Evolutionary conservation across 2,888 invertebrate genomes (phyloP).

Genomic region (Litoditis marina): DNA sequence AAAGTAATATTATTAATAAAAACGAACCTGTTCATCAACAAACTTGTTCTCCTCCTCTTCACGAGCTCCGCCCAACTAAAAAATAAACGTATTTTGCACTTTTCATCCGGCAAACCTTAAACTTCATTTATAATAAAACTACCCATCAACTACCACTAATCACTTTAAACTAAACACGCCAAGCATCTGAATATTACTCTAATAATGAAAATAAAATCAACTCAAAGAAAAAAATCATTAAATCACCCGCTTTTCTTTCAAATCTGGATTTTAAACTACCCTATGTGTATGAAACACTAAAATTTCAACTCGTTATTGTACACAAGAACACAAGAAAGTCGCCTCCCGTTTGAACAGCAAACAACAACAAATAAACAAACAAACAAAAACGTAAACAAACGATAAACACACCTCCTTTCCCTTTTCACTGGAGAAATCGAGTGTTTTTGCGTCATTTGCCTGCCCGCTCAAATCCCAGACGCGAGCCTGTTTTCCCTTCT

Average conservation of each 20-base stretch:
- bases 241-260: no score
- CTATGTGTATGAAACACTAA: no score
- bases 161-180: no score
- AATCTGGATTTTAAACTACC: no score
- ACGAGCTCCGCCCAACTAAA: constrained; percentile 8
- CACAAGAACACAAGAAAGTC: no score
- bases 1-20: constrained; percentile 6
- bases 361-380: no score
- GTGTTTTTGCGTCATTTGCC: constrained; percentile 34
- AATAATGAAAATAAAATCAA: neutral
- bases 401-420: constrained; percentile 65
- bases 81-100: no score
- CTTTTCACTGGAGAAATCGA: constrained; percentile 71
- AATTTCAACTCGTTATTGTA: no score
- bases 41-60: constrained; percentile 20
- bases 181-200: neutral
- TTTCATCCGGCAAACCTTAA: no score
- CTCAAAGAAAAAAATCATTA: neutral
- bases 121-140: no score
- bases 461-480: constrained; percentile 54
- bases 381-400: neutral
- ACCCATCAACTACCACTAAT: no score
- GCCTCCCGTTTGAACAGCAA: no score
- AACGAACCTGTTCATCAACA: constrained; percentile 23
- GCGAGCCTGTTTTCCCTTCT: constrained; percentile 54